Evolutionary conservation across 2,888 invertebrate genomes (phyloP), one percentile per base, ranked within the genome.

Genomic region (Norana najaformis): DNA sequence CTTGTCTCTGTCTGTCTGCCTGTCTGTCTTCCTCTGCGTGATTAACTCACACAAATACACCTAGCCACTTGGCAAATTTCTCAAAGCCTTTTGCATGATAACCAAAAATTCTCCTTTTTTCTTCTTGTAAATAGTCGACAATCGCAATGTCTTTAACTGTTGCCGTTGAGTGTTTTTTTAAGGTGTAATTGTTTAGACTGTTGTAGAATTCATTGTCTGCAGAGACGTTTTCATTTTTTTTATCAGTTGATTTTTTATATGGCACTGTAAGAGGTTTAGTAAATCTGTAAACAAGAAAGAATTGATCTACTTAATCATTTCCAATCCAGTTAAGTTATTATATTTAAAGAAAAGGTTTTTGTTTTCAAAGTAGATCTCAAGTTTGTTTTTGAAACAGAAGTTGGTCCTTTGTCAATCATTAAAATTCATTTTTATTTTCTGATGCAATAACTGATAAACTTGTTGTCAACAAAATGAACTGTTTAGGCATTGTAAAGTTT

Each of bases 121-220:
- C 35, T 36, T 23, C 23, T 85, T 85, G 85, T 85, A 85, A 85
- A 85, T 85, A 85, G 85, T 85, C 34, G 85, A 85, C 85, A 85
- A 37, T 85, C 37, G 69, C 69, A 85, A 35, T 85, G 85, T 85
- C 37, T 85, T 85, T 36, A 85, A 85, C 37, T 23, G 36, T 37
- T 36, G 37, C 85, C 35, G 35, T 85, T 85, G 85, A 85, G 37
- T 85, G 85, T 85, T 37, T 85, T 85, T 85, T 36, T 36, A 85
- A 36, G 85, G 85, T 20, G 18, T 85, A 37, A 35, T 20, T 35
- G 85, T 85, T 85, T 85, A 85, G 85, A 36, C 8, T 85, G 85
- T 85, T 85, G 85, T 85, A 85, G 85, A 85, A 23, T 85, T 85
- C 30, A n/a, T 69, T 69, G 69, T 69, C 69, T 69, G 69, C 69